These are phyloP conservation scores for Carduelis carduelis DNA, from an alignment of 2,797 vertebrate genomes.

Conservation along the genomic window DNA sequence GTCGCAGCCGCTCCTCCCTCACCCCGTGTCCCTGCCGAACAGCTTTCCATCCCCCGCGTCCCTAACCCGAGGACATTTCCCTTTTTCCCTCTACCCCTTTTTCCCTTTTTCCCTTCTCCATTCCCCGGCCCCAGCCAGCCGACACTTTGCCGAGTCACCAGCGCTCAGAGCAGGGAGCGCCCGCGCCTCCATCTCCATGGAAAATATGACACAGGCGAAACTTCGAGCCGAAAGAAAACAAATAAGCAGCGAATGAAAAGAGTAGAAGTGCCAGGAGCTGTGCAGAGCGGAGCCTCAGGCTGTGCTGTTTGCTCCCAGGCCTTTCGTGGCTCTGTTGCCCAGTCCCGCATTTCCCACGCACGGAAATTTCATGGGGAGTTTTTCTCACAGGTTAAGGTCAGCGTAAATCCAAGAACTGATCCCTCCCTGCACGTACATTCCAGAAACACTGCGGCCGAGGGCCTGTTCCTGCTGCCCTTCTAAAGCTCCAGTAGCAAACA, in stretches of 20 bases:
- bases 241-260: not conserved
- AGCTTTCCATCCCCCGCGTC: not conserved
- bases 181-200: not conserved
- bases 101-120: not conserved
- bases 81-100: too few species aligned
- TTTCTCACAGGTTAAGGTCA: not conserved
- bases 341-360: rapidly evolving
- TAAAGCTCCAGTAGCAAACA: rapidly evolving
- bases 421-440: not conserved
- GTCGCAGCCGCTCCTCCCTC: not conserved
- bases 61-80: not conserved
- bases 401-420: not conserved
- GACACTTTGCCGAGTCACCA: not conserved
- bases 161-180: not conserved
- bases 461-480: not conserved
- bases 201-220: not conserved
- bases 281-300: rapidly evolving
- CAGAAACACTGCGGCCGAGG: not conserved
- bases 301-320: not conserved
- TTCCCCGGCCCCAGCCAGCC: not conserved
- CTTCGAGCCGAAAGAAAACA: not conserved
- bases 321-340: rapidly evolving
- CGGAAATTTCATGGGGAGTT: not conserved
- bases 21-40: too few species aligned
- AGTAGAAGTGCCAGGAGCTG: not conserved